A percentile compares a stretch with the other conserved stretches of the same genome.
These are phyloP conservation scores for Tridacna crocea DNA, from an alignment of 2,888 invertebrate genomes.

Conservation along the genomic window DNA sequence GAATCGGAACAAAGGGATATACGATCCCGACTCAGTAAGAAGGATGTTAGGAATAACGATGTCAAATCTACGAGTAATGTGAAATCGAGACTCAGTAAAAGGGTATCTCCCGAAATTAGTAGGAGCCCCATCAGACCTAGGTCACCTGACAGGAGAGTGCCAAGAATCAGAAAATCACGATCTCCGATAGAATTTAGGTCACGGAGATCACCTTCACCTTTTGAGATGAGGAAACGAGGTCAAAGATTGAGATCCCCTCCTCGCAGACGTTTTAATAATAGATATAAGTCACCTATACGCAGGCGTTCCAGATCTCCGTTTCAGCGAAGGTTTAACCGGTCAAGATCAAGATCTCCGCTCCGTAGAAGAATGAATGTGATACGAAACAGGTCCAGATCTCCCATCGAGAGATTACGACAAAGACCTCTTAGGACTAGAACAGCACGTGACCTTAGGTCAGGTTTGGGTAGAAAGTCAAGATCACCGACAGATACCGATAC, in stretches of 20 bases:
- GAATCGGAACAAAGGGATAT: constrained; percentile 36
- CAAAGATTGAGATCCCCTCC: constrained; percentile 42
- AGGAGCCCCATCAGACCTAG: constrained; percentile 27
- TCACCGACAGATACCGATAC: constrained; percentile 52
- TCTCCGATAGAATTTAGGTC: constrained; percentile 36
- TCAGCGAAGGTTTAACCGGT: constrained; percentile 37
- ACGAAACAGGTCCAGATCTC: constrained; percentile 32
- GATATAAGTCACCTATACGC: constrained; percentile 42
- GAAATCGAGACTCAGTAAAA: constrained; percentile 51
- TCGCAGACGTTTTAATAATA: constrained; percentile 23
- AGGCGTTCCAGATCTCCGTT: constrained; percentile 30
- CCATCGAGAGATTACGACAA: constrained; percentile 10
- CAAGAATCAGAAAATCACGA: constrained; percentile 37
- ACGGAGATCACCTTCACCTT: constrained; percentile 28
- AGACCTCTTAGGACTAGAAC: constrained; percentile 37
- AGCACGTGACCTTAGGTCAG: constrained; percentile 51
- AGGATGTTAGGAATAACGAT: constrained; percentile 12
- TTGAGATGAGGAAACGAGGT: constrained; percentile 17
- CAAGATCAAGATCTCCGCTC: constrained; percentile 41
- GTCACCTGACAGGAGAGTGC: constrained; percentile 12
- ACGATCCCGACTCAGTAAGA: constrained; percentile 40
- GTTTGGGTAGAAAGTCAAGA: constrained; percentile 53
- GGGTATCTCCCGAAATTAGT: constrained; percentile 32
- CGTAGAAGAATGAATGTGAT: neutral
- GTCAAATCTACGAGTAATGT: constrained; percentile 45